These are phyloP conservation scores for Poicephalus gulielmi DNA, from an alignment of 2,113 vertebrate species.

Conservation along the genomic window DNA sequence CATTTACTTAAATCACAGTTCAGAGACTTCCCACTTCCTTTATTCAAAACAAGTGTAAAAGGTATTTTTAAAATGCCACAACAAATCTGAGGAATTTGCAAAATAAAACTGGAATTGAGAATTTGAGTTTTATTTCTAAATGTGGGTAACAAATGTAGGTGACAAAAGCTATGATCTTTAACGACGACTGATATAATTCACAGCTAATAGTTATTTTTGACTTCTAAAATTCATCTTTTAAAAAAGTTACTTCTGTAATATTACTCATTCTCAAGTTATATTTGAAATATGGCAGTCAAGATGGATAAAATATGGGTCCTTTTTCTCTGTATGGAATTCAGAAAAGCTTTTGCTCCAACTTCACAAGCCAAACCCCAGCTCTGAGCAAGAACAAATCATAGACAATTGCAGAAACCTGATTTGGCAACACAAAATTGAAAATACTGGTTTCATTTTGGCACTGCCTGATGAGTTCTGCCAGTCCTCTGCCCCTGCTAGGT, in stretches of 20 bases:
- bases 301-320: neutral
- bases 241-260: neutral
- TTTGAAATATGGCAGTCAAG: neutral
- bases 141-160: neutral
- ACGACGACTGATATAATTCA: neutral
- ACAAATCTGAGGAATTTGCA: neutral
- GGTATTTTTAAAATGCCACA: neutral
- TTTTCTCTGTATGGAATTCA: neutral
- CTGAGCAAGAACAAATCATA: neutral
- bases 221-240: neutral
- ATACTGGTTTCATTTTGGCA: neutral
- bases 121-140: neutral
- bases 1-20: neutral
- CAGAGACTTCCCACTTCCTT: neutral
- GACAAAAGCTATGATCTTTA: neutral
- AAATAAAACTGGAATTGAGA: neutral
- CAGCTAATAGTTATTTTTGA: neutral
- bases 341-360: neutral
- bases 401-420: neutral
- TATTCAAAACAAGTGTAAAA: neutral
- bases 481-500: neutral
- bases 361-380: neutral
- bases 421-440: neutral
- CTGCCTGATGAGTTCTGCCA: neutral
- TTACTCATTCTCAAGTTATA: neutral